A percentile compares a stretch with the other conserved stretches of the same genome.
Conservation (phyloP, 2,113 vertebrate species). For the Pyrgilauda ruficollis region DNA sequence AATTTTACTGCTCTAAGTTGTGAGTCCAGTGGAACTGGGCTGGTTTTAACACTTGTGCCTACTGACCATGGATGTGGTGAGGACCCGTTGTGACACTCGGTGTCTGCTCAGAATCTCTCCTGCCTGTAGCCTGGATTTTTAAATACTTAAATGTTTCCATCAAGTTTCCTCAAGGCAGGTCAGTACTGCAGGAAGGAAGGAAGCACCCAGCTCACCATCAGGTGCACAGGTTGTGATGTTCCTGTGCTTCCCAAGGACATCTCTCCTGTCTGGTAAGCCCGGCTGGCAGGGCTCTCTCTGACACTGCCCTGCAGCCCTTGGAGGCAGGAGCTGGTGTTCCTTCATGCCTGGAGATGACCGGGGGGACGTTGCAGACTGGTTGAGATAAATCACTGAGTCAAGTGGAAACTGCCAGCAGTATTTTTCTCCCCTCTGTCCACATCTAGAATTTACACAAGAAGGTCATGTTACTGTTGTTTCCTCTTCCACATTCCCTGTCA, state of each 20-base stretch:
- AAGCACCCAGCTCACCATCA: neutral
- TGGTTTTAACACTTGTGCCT: neutral
- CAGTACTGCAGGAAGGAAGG: neutral
- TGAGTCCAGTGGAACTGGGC: neutral
- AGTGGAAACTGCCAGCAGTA: neutral
- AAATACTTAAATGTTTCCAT: neutral
- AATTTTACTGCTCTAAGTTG: neutral
- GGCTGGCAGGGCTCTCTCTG: neutral
- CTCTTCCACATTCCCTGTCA: conserved; percentile 50
- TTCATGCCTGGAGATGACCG: neutral
- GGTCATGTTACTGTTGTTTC: conserved; percentile 48
- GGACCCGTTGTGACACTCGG: fast-evolving
- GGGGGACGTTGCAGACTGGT: neutral
- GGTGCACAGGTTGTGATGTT: neutral
- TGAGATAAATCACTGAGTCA: neutral
- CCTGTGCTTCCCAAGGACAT: neutral
- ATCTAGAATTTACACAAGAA: conserved; percentile 7
- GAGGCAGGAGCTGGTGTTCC: neutral
- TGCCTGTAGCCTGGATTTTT: neutral
- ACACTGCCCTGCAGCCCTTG: neutral
- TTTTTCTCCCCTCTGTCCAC: neutral
- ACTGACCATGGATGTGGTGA: neutral
- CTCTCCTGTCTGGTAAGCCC: neutral
- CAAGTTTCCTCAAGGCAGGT: neutral
- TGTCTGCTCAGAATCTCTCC: neutral